Evolutionary conservation across 2,113 vertebrate species (phyloP), one percentile per base, ranked within the genome.

Genomic region (Poecile atricapillus): DNA sequence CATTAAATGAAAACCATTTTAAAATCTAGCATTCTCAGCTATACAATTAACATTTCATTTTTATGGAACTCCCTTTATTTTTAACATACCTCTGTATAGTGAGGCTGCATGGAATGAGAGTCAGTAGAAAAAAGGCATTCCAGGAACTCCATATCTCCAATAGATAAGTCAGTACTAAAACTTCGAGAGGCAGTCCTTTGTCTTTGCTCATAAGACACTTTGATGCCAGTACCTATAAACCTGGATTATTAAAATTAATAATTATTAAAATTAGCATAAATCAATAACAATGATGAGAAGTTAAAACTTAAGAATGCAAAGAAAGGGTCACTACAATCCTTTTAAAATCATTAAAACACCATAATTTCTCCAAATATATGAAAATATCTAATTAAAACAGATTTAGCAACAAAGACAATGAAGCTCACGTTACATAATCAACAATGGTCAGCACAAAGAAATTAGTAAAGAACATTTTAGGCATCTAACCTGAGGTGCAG

Each of bases 61-160:
- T 50, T 22, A 23, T 17, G 16, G 43, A 76, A 62, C 27, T 31
- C 43, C 19, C 27, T 52, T 8, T 25, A 19, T 35, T 83, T n/a
- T 69, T 69, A 16, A 55, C 31, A 92, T 96, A 99, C 99, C 98
- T 99, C 99, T 53, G 99, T 99, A 94, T 99, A 99, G 64, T 99
- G 99, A 87, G 97, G 98, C 75, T 98, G 97, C 69, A 97, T 55
- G 86, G 97, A 95, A 53, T 90, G 95, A 73, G 92, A 97, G 73
- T 99, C 99, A 39, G 98, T 98, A 19, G 99, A 98, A 92, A 99
- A 99, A 28, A 99, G 98, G 96, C 99, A 99, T 97, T 99, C 99
- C 82, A 99, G 76, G 67, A 99, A 95, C 94, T 99, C 99, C 98
- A 99, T 98, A 56, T 98, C 95, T 27, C 97, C 98, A 53, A 99